Base-by-base conservation (phyloP, 1,140 invertebrate genomes). In the Grapholita molesta region DNA sequence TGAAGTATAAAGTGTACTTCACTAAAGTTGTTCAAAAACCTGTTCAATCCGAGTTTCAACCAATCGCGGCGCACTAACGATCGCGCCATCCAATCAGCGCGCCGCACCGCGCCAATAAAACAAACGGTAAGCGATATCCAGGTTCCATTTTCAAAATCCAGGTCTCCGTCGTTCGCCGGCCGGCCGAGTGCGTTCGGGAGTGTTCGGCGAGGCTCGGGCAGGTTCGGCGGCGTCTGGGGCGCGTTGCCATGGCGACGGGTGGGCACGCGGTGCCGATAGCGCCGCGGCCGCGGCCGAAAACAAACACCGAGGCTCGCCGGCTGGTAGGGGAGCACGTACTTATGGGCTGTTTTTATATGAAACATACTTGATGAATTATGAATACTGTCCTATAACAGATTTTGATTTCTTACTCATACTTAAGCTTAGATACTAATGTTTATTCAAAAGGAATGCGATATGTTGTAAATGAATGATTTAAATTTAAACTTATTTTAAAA, bases 181-280 rank as follows among this genome's bases (percentile, higher is more conserved):
- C 76, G 76, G 76, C 71, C 72, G 72, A 11, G 28, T 9, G 18
- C 15, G 70, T 38, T 88, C 85, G 87, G 70, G 53, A 9, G 18
- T 70, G 67, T 74, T 67, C 83, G 85, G 32, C 9, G 18, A 64
- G 9, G 28, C 12, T 86, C 85, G 86, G 77, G 38, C 55, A 67
- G 24, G 52, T 76, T 76, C 82, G 84, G 65, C 66, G 73, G 84
- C 84, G 86, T 86, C 84, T 82, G 83, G 85, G 86, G 82, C 67
- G 79, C 83, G 88, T 90, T 80, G 83, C 79, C 81, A 88, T 88
- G 83, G 73, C 81, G 69, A 90, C 88, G 74, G 76, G 77, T 70
- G 76, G 75, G 82, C 82, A 86, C 84, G 84, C 84, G 76, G 70
- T 70, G 72, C 76, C 70, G 72, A 64, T 71, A 77, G 74, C 79